Conservation (phyloP, 2,888 invertebrate species). For the Noctuana brunneofusca region DNA sequence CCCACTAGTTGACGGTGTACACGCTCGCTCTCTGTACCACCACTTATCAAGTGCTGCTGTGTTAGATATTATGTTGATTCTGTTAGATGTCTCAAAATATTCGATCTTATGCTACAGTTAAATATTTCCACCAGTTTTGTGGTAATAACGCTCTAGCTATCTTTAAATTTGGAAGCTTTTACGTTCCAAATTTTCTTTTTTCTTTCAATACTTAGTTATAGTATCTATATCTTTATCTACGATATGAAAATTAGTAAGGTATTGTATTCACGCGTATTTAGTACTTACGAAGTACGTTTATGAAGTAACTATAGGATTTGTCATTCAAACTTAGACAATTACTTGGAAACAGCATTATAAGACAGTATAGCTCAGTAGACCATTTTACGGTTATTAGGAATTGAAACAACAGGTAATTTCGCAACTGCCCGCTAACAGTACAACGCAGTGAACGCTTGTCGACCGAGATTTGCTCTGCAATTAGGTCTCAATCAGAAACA, state of each 20-base stretch:
- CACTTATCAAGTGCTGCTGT: not conserved
- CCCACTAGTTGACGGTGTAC: conserved; percentile 10
- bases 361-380: conserved; percentile 26
- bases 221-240: no score
- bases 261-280: not conserved
- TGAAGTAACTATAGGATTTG: not conserved
- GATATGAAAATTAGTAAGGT: no score
- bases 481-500: conserved; percentile 32
- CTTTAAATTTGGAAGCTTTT: no score
- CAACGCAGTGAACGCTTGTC: conserved; percentile 23
- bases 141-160: not conserved
- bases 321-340: conserved; percentile 2
- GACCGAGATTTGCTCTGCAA: conserved; percentile 21
- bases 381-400: conserved; percentile 33
- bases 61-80: conserved; percentile 11
- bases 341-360: conserved; percentile 9
- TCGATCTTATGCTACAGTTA: no score
- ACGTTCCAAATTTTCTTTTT: no score
- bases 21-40: conserved; percentile 5
- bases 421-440: conserved; percentile 29
- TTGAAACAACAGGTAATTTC: conserved; percentile 34
- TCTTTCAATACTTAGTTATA: no score
- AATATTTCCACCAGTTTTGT: not conserved
- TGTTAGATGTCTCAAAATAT: conserved; percentile 11
- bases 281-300: not conserved